Evolutionary conservation across 1,140 invertebrate genomes (phyloP), one percentile per base, ranked within the genome.

Genomic region (Mamestra configurata): DNA sequence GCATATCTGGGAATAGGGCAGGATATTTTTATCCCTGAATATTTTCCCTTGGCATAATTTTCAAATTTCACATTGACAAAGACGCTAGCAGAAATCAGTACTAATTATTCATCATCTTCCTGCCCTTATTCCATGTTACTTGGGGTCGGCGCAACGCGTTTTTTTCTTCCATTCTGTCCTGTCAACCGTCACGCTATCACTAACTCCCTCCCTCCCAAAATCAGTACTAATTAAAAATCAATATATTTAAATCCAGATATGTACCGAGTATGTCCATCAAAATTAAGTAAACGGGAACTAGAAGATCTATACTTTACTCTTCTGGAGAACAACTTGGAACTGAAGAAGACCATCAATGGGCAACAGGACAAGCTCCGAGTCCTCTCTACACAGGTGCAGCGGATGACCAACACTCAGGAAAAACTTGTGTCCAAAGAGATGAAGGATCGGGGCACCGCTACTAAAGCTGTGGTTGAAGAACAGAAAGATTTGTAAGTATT

Each of bases 261-360:
- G 8, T 84, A 81, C 18, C 83, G 82, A n/a, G 70, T 88, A 15
- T 88, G 88, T 59, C 90, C 92, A 31, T 89, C 92, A 18, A 94
- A 92, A 75, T 59, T 93, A 61, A 93, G 82, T 31, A 94, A 92
- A 64, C 81, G 82, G 18, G 93, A 94, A 37, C 76, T 93, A 8
- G 91, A 93, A 81, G 89, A 93, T 76, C 55, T 92, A 0, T 93
- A 94, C 66, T 94, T 89, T 73, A 80, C 86, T n/a, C 43, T 93
- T 5, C 55, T 92, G 15, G 90, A 94, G 8, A 88, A 77, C 64
- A 94, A 93, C 76, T 68, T 90, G 43, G 86, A 92, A 10, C 73
- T 93, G 10, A 94, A 94, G 59, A 87, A 85, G 64, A 90, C 88
- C 4, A 70, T 91, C n/a, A 93, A 93, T 46, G 61, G 37, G 1